Evolutionary conservation across 2,888 invertebrate species (phyloP).

Genomic region (Nemapogon koenigi): DNA sequence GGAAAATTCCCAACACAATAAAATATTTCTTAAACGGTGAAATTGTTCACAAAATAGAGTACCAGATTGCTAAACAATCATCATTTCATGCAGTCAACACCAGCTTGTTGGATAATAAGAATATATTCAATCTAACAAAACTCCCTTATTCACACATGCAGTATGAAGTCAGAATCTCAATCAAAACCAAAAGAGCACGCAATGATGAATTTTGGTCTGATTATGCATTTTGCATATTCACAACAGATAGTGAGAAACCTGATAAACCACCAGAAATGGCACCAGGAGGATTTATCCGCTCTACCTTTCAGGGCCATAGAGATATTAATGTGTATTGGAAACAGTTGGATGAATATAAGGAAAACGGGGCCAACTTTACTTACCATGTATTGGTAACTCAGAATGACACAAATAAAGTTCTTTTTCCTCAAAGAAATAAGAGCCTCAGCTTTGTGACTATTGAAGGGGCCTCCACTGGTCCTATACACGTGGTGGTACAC

Average conservation of each 20-base stretch:
- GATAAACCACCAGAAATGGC: constrained; percentile 72
- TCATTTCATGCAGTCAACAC: constrained; percentile 46
- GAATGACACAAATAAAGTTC: constrained; percentile 32
- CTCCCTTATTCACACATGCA: constrained; percentile 70
- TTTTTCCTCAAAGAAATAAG: constrained; percentile 54
- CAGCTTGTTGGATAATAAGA: constrained; percentile 31
- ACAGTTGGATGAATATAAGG: constrained; percentile 69
- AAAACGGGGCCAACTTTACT: constrained; percentile 77
- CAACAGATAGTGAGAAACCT: constrained; percentile 68
- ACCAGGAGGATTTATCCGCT: constrained; percentile 76
- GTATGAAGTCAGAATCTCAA: constrained; percentile 76
- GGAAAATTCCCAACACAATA: constrained; percentile 42
- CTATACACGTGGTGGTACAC: constrained; percentile 61
- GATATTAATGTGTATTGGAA: constrained; percentile 82
- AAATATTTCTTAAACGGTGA: constrained; percentile 35
- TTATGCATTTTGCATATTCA: constrained; percentile 64
- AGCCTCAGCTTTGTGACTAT: constrained; percentile 69
- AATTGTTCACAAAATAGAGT: constrained; percentile 48
- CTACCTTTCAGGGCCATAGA: constrained; percentile 52
- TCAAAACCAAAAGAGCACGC: constrained; percentile 61
- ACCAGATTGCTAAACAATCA: constrained; percentile 48
- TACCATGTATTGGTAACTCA: constrained; percentile 65
- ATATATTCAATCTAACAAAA: constrained; percentile 50
- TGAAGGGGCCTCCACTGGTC: constrained; percentile 45
- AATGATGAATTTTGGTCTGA: constrained; percentile 74